Evolutionary conservation across 1,140 invertebrate species (phyloP).

Genomic region (Wiebesia pumilae): DNA sequence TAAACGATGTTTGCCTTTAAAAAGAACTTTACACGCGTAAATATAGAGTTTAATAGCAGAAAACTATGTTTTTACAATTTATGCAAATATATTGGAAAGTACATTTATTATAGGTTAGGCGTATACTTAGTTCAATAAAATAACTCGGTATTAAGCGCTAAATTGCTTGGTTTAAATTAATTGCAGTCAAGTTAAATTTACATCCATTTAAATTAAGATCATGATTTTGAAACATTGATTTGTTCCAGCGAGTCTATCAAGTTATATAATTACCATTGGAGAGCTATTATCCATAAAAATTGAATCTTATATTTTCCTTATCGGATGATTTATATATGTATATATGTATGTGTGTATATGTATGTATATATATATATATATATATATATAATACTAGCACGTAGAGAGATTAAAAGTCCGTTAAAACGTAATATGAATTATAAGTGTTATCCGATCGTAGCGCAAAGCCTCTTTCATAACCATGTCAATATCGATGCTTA

Average conservation of each 20-base stretch:
- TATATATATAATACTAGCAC: too few relatives aligned
- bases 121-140: not conserved
- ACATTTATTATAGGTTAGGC: not conserved
- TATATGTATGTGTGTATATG: not conserved
- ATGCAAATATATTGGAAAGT: not conserved
- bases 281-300: not conserved
- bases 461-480: constrained; percentile 19
- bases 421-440: constrained; percentile 29
- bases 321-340: not conserved
- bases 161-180: not conserved
- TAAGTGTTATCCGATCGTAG: constrained; percentile 9
- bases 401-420: not conserved
- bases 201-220: not conserved
- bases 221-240: not conserved
- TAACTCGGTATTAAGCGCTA: not conserved
- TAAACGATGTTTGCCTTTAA: too few relatives aligned
- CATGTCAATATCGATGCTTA: not conserved
- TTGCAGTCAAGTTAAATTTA: not conserved
- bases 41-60: not conserved
- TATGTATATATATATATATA: not conserved
- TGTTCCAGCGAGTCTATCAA: not conserved
- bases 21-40: not conserved
- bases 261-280: constrained; percentile 2
- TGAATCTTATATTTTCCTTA: not conserved
- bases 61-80: not conserved